Base-by-base conservation (phyloP, 2,113 vertebrate genomes). In the Platysteira castanea region DNA sequence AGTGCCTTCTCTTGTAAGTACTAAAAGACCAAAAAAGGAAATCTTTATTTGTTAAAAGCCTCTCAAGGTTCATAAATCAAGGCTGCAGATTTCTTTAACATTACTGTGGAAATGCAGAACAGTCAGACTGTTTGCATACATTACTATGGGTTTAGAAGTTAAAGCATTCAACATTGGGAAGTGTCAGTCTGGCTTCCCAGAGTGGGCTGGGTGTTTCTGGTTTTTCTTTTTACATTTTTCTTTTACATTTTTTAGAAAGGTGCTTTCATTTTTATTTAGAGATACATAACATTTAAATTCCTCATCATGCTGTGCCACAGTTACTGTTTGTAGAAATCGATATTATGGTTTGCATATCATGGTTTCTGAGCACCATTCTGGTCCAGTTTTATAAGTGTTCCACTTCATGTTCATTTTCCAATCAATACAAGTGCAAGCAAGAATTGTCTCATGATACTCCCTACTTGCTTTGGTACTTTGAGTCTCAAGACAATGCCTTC, bases 1-100 rank as follows among this genome's bases (percentile, higher is more conserved):
- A 94, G 99, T 99, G 96, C 99, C 99, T 97, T 99, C 99, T 63
- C 98, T 99, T 99, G 99, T 99, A 98, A 99, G 99, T 99, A 99
- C 95, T 96, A 2, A 97, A 97, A 97, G 95, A 97, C 84, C 71
- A 87, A 95, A 94, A 97, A 95, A 96, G 96, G 94, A 97, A 96
- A 83, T 96, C 79, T 91, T 95, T 97, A 88, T 94, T 89, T 93
- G 57, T 97, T 97, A 85, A 88, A 93, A 97, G 60, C 86, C 89
- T 79, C 78, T 89, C 42, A 44, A 93, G 92, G 90, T 90, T 84
- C 57, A 89, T 91, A 71, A 87, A 75, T 46, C 84, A 71, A 82
- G 76, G 90, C 61, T 88, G 28, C 85, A 76, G 78, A 87, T 95
- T 84, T 96, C 94, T 90, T 77, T 96, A 59, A 57, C 4, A 1